phyloP scores from a whole-genome alignment of 2,797 vertebrate genomes.

The Phoxinus dragarum region DNA sequence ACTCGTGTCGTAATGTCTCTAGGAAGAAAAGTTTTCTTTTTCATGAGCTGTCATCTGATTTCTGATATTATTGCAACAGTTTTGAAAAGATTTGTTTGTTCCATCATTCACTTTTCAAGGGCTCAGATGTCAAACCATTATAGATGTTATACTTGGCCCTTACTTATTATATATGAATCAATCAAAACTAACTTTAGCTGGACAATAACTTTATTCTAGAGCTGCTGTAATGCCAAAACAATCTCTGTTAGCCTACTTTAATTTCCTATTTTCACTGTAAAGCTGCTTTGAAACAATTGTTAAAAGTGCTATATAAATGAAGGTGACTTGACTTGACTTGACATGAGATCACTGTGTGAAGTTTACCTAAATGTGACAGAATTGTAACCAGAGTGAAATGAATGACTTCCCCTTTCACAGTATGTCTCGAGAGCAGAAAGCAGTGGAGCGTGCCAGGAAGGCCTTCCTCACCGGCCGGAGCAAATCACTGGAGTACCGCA shows the following conservation, averaged over 20 bases:
- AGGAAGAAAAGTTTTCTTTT: not conserved
- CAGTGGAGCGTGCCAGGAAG: conserved; percentile 79
- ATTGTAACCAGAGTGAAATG: conserved; percentile 29
- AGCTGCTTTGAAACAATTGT: too few species aligned
- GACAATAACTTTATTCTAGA: too few species aligned
- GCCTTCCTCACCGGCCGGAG: conserved; percentile 84
- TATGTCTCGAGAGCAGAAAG: conserved; percentile 81
- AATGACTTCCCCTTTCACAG: conserved; percentile 59
- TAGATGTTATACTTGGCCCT: not conserved
- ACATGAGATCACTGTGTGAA: not conserved
- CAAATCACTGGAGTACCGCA: conserved; percentile 83
- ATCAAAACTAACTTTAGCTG: too few species aligned
- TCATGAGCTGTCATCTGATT: conserved; percentile 11
- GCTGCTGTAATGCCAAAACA: too few species aligned
- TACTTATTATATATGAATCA: not conserved
- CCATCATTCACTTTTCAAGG: not conserved
- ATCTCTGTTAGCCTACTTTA: too few species aligned
- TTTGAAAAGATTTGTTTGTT: not conserved
- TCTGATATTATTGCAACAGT: conserved; percentile 1
- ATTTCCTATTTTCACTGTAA: too few species aligned
- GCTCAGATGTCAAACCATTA: not conserved
- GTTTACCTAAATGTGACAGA: conserved; percentile 21
- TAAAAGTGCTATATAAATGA: too few species aligned
- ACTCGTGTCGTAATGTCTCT: not conserved
- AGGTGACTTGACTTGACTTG: too few species aligned